These are phyloP conservation scores for Adoxophyes honmai DNA, from an alignment of 1,140 invertebrate genomes.

Conservation along the genomic window DNA sequence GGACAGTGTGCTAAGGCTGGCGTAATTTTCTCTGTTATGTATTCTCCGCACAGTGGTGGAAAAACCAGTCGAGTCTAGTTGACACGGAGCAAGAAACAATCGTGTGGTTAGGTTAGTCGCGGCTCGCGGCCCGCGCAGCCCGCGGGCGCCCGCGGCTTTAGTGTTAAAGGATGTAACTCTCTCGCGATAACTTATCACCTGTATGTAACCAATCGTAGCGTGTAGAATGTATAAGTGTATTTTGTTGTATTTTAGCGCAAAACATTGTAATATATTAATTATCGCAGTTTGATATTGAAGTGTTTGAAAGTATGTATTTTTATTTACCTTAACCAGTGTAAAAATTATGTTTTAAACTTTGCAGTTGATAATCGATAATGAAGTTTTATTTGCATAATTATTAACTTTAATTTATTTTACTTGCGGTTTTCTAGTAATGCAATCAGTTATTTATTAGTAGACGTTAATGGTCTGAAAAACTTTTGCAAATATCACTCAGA, in stretches of 20 bases:
- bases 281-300: conserved; percentile 35
- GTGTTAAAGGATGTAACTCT: conserved; percentile 28
- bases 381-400: conserved; percentile 14
- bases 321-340: conserved; percentile 48
- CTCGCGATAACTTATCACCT: conserved; percentile 54
- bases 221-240: conserved; percentile 67
- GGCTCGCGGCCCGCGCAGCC: too few relatives aligned
- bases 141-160: too few relatives aligned
- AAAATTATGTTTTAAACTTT: conserved; percentile 27
- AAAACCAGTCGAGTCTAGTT: too few relatives aligned
- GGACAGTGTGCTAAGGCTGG: too few relatives aligned
- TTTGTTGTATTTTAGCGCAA: conserved; percentile 67
- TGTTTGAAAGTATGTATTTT: conserved; percentile 46
- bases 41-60: too few relatives aligned
- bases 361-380: conserved; percentile 12
- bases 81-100: too few relatives aligned
- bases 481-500: too few relatives aligned
- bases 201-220: conserved; percentile 52
- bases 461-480: too few relatives aligned
- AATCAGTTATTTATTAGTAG: too few relatives aligned
- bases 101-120: too few relatives aligned
- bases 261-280: conserved; percentile 58
- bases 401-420: conserved; percentile 7
- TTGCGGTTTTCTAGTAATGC: not conserved
- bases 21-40: too few relatives aligned